Conservation (phyloP, 2,113 vertebrate genomes). For the Eonycteris spelaea region DNA sequence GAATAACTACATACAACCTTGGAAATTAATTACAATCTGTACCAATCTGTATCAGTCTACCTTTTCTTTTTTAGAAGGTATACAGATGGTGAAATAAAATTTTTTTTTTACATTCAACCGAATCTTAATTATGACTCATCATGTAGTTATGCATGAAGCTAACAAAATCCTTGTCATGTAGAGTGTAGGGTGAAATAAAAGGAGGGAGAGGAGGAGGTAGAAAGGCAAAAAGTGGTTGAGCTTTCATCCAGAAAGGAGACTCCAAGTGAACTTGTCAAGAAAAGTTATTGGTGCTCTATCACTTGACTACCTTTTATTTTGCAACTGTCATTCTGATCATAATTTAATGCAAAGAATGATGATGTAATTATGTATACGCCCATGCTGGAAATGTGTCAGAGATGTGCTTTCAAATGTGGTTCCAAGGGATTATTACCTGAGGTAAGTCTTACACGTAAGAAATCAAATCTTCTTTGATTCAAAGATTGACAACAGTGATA, state of each 20-base stretch:
- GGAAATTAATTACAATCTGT: neutral
- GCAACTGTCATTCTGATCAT: neutral
- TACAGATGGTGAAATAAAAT: neutral
- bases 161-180: neutral
- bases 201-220: neutral
- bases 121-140: neutral
- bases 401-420: neutral
- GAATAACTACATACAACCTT: neutral
- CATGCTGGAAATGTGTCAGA: neutral
- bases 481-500: neutral
- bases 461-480: neutral
- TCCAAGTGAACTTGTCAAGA: neutral
- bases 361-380: neutral
- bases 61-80: neutral
- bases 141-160: neutral
- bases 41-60: neutral
- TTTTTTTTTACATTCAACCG: neutral
- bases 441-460: neutral
- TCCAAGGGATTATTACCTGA: neutral
- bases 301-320: neutral
- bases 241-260: neutral
- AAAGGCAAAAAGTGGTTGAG: neutral
- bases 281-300: neutral
- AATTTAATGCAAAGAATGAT: neutral
- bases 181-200: neutral